Base-by-base conservation (phyloP, 1,140 invertebrate species). In the Caenorhabditis latens region DNA sequence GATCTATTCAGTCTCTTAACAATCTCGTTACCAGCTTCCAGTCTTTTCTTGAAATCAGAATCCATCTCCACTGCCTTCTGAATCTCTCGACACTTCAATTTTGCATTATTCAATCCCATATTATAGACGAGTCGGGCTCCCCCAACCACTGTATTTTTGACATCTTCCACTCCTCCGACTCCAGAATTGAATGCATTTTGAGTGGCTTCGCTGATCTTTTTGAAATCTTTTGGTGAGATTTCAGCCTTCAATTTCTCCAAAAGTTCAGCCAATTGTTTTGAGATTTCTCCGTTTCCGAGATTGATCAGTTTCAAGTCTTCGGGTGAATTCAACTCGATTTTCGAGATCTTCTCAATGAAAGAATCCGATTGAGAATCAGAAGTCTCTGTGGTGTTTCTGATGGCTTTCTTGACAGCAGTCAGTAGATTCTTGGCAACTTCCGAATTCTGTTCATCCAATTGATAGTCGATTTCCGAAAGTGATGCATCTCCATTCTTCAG, bases 401-500 rank as follows among this genome's bases (percentile, higher is more conserved):
- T 16, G 14, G 67, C 67, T 6, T 46, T 43, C 5, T 48, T 43
- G 7, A 48, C 67, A n/a, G 67, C 67, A 7, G 11, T n/a, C 11
- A 71, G 16, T 8, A 71, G 19, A 1, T 71, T 21, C 19, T 21
- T 13, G 8, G 67, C 46, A 0, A 46, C 1, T 11, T 71, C n/a
- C 5, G 40, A 16, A 5, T 48, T 19, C 14, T 42, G 19, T 8
- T 19, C 43, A 4, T 71, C 43, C 14, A 71, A n/a, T n/a, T 50
- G 40, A 9, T 46, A 21, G n/a, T 79, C 53, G 19, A 79, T 11
- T 24, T 50, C 71, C 11, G 7, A 11, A 5, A 79, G 24, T 4
- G 46, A 24, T 2, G 71, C 13, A 79, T 79, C 71, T 24, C 71
- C 71, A 5, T 79, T 24, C 21, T 79, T 79, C 8, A 79, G n/a